A percentile compares a stretch with the other conserved stretches of the same genome.
phyloP scores from a whole-genome alignment of 2,113 vertebrate species.

The Poecilia latipinna region DNA sequence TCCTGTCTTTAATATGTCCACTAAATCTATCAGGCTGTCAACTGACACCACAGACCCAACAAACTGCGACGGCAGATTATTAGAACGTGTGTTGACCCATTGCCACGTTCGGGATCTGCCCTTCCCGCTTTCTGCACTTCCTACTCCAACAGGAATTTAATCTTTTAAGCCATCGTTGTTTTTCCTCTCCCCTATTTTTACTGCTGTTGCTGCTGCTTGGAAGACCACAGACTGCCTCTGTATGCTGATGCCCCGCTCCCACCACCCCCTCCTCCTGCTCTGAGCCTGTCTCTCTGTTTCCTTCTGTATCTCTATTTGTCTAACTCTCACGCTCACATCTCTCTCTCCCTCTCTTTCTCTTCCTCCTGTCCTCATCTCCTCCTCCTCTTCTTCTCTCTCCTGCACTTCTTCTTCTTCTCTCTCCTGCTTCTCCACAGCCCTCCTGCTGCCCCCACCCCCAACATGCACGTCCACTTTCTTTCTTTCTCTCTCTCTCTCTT shows the following conservation, averaged over 20 bases:
- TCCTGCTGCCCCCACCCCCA: not conserved
- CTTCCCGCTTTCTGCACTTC: constrained; percentile 67
- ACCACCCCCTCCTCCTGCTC: constrained; percentile 11
- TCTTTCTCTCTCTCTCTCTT: not conserved
- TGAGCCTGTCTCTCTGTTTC: constrained; percentile 42
- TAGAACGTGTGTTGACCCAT: constrained; percentile 29
- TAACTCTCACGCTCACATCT: constrained; percentile 54
- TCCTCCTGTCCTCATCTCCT: constrained; percentile 37
- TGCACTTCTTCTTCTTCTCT: constrained; percentile 24
- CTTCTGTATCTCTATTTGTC: constrained; percentile 65
- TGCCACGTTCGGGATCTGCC: constrained; percentile 42
- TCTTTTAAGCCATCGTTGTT: constrained; percentile 78
- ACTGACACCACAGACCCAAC: not conserved
- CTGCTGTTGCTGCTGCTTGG: constrained; percentile 65
- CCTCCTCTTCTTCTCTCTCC: constrained; percentile 26
- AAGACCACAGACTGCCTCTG: constrained; percentile 75
- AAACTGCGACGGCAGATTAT: not conserved
- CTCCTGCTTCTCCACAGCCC: constrained; percentile 20
- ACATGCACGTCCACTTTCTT: constrained; percentile 3
- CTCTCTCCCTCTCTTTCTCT: constrained; percentile 12
- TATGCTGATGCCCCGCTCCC: constrained; percentile 65
- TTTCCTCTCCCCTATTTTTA: constrained; percentile 78
- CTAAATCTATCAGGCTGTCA: not conserved
- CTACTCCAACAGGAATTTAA: constrained; percentile 77
- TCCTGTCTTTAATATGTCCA: not conserved